Evolutionary conservation across 2,888 invertebrate genomes (phyloP), one percentile per base, ranked within the genome.

Genomic region (Hypomecis punctinalis): DNA sequence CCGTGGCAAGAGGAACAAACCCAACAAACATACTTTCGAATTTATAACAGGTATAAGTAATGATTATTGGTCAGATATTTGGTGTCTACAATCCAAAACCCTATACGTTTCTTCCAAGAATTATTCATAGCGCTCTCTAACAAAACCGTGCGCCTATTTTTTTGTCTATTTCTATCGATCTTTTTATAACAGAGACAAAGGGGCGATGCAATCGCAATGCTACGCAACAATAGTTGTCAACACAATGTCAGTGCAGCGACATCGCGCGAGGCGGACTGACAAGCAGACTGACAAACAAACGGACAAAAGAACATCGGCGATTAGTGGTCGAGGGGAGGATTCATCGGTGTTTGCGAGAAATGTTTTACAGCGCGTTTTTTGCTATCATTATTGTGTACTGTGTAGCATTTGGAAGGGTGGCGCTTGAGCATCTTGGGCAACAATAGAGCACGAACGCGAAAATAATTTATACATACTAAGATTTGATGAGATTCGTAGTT

Each of bases 211-310:
- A 79, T 79, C 78, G 66, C 40, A 65, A 69, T 75, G 78, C 75
- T 62, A 56, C 77, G 73, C 74, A 70, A 88, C 87, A 89, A 88
- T 86, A 73, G 74, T 77, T 88, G 91, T 91, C 89, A 88, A 86
- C 91, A 85, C 85, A 82, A 74, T 72, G 74, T 78, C 77, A 74
- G 58, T 63, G 69, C 60, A 60, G 49, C 68, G 60, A 56, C 64
- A 40, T 55, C 42, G 35, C 39, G 57, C 49, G 69, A 65, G 66
- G 68, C 78, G 23, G 23, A 23, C 23, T 23, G 23, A 23, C 23
- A 23, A 23, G 81, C 80, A 76, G 81, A 81, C 47, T 56, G 47
- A 56, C 47, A 55, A 55, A 80, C 81, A 71, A 70, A 74, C 78
- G 73, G 69, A 86, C 85, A 86, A 86, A 84, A 79, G 83, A 69